These are phyloP conservation scores for Planiliza haematocheilus DNA, from an alignment of 2,113 vertebrate genomes.

Conservation along the genomic window DNA sequence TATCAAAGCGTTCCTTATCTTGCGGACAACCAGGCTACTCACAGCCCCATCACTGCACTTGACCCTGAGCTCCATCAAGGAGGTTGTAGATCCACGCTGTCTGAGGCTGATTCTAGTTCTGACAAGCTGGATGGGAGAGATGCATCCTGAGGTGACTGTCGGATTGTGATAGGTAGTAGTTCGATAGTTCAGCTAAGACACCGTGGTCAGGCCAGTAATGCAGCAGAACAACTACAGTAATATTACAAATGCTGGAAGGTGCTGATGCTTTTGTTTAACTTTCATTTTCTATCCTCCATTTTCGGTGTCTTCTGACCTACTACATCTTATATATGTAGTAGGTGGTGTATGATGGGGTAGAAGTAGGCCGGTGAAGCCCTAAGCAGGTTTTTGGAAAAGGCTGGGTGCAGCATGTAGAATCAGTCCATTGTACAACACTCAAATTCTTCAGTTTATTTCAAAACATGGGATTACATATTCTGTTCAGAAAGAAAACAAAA, in stretches of 20 bases:
- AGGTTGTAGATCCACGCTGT: conserved; percentile 21
- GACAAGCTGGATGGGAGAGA: conserved; percentile 1
- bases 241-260: too few species aligned
- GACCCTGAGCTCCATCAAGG: conserved; percentile 24
- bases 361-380: neutral
- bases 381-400: neutral
- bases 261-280: neutral
- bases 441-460: neutral
- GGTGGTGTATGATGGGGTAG: neutral
- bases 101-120: neutral
- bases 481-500: neutral
- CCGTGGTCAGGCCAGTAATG: too few species aligned
- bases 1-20: conserved; percentile 51
- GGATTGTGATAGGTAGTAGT: neutral
- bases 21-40: conserved; percentile 10
- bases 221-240: too few species aligned
- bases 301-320: too few species aligned
- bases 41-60: neutral
- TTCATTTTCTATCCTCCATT: neutral
- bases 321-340: neutral
- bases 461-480: conserved; percentile 7
- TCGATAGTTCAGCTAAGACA: neutral
- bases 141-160: conserved; percentile 11
- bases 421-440: neutral
- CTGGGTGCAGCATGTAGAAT: neutral